A percentile compares a stretch with the other conserved stretches of the same genome.
These are phyloP conservation scores for Megamerina dolium DNA, from an alignment of 2,888 invertebrate genomes.

Conservation along the genomic window DNA sequence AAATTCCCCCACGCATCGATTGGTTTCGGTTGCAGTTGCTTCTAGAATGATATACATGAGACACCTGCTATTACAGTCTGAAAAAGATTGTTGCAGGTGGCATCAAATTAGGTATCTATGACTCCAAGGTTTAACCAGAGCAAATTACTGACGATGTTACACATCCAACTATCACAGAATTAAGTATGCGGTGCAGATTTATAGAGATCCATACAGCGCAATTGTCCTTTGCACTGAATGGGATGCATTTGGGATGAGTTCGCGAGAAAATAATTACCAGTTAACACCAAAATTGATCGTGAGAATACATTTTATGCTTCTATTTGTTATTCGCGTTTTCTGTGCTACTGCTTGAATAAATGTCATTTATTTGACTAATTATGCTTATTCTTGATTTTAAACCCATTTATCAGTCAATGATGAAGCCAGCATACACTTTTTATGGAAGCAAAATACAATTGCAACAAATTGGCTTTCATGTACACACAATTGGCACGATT, in stretches of 20 bases:
- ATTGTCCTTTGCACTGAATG: slow-evolving; percentile 97
- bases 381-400: slow-evolving; percentile 66
- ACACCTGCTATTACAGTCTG: slow-evolving; percentile 94
- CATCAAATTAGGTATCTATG: slow-evolving; percentile 89
- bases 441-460: slow-evolving; percentile 90
- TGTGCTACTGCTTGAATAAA: too few species aligned
- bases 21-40: slow-evolving; percentile 98
- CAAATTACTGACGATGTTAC: slow-evolving; percentile 79
- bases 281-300: neutral
- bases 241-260: slow-evolving; percentile 89
- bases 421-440: slow-evolving; percentile 97
- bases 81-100: slow-evolving; percentile 93
- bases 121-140: slow-evolving; percentile 86
- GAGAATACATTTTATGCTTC: slow-evolving; percentile 1
- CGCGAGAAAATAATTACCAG: neutral
- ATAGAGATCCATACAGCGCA: slow-evolving; percentile 80
- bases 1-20: slow-evolving; percentile 96
- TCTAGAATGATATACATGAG: slow-evolving; percentile 98
- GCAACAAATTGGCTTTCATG: slow-evolving; percentile 83
- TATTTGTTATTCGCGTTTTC: too few species aligned
- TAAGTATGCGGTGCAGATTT: slow-evolving; percentile 68
- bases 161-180: slow-evolving; percentile 65
- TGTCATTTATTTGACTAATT: slow-evolving; percentile 4
- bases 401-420: slow-evolving; percentile 86
- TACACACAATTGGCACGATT: slow-evolving; percentile 81